Evolutionary conservation across 2,113 vertebrate species (phyloP).

Genomic region (Conger conger): DNA sequence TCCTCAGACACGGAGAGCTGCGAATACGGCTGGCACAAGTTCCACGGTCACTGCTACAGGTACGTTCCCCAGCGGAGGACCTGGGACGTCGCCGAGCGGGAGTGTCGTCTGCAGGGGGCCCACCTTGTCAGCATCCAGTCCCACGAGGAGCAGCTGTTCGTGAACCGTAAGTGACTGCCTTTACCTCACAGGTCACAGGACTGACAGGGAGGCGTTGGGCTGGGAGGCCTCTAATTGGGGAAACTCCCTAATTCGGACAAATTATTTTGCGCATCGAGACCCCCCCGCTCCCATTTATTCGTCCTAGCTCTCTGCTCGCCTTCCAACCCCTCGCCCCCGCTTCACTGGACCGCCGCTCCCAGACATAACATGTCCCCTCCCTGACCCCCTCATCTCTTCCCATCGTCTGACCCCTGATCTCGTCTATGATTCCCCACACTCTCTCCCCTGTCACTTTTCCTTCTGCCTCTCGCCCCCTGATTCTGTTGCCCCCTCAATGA

Average conservation of each 20-base stretch:
- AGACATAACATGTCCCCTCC: background rate
- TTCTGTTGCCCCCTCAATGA: background rate
- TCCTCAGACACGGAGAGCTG: constrained; percentile 86
- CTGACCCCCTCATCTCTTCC: background rate
- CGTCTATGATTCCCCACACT: background rate
- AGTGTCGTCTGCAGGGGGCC: constrained; percentile 91
- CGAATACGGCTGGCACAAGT: constrained; percentile 96
- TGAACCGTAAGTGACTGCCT: constrained; percentile 83
- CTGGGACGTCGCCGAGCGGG: constrained; percentile 91
- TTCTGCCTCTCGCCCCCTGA: background rate
- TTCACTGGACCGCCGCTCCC: background rate
- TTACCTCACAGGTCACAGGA: background rate
- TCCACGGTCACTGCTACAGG: constrained; percentile 95
- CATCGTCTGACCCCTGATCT: background rate
- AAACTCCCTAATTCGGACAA: no score
- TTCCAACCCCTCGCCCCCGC: background rate
- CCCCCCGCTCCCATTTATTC: background rate
- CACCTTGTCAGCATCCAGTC: constrained; percentile 89
- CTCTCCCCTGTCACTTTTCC: background rate
- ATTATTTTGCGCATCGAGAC: no score
- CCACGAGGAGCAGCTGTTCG: constrained; percentile 88
- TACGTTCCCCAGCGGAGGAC: constrained; percentile 87
- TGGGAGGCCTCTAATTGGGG: background rate
- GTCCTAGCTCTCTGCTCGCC: background rate
- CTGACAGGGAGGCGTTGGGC: background rate